Evolutionary conservation across 2,113 vertebrate genomes (phyloP), one percentile per base, ranked within the genome.

Genomic region (Eretmochelys imbricata): DNA sequence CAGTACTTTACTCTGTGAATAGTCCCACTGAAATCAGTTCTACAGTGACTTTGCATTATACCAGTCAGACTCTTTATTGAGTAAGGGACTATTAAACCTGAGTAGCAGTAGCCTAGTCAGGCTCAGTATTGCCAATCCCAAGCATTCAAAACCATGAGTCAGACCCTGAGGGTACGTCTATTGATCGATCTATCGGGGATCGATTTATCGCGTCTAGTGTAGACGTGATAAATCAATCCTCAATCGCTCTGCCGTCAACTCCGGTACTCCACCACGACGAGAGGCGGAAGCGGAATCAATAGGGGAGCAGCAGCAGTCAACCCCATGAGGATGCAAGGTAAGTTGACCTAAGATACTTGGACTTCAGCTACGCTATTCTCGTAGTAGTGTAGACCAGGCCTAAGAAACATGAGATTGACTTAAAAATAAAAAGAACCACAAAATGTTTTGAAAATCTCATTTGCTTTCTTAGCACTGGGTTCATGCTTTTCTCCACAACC

Each of bases 31-130:
- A 31, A n/a, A 89, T 16, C 75, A 22, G 20, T 2, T 20, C 22
- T 27, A 38, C 1, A 0, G 2, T 16, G 5, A 14, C 3, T 27
- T 14, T 38, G 12, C 46, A 11, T 6, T 10, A 75, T 82, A 62
- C 49, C 57, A 50, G 8, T 9, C 14, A 31, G 84, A 22, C 54
- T 29, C 51, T 35, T 1, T 85, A 19, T 42, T 54, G 3, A 1
- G 12, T 9, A 85, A 90, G 50, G n/a, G 42, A 42, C 17, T 3
- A 20, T 82, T 86, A n/a, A 50, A 35, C 19, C 50, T 24, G 53
- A 53, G 11, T 42, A 91, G 59, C 42, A 38, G 62, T 4, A 12
- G n/a, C 35, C 79, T 62, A 35, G 29, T 19, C 65, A 72, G n/a
- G n/a, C 59, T 84, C 20, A 65, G 57, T 48, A 84, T 12, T 65